These are phyloP conservation scores for Lichenostomus cassidix DNA, from an alignment of 2,113 vertebrate species.

Conservation along the genomic window DNA sequence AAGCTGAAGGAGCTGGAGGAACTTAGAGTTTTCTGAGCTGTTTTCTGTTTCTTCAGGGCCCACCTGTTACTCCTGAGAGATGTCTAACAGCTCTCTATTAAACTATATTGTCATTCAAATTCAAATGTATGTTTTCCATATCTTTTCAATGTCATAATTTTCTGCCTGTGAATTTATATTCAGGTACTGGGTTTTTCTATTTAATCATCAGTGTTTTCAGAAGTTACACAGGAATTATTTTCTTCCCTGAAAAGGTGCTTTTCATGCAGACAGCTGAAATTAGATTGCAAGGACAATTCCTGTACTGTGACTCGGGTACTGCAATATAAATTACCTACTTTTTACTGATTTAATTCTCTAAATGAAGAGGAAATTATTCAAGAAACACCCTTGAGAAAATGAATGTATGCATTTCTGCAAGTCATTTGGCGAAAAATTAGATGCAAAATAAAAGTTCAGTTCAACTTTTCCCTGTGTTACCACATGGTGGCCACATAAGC, in stretches of 20 bases:
- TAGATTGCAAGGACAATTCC: not conserved
- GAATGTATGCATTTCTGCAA: not conserved
- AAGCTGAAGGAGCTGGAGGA: not conserved
- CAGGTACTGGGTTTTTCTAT: not conserved
- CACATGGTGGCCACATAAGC: constrained; percentile 49
- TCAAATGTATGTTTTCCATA: not conserved
- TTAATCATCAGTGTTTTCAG: not conserved
- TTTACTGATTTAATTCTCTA: not conserved
- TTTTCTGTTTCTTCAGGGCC: not conserved
- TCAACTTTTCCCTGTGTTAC: not conserved
- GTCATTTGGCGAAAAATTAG: not conserved
- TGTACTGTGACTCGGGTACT: not conserved
- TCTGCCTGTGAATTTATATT: not conserved
- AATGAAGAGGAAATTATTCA: not conserved
- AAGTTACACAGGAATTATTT: not conserved
- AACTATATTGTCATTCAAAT: not conserved
- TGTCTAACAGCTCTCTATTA: not conserved
- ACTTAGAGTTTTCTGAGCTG: not conserved
- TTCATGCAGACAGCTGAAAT: not conserved
- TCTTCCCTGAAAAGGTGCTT: not conserved
- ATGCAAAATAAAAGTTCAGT: not conserved
- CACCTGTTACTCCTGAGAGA: not conserved
- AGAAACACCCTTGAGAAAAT: not conserved
- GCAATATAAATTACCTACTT: not conserved
- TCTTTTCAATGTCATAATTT: not conserved